Conservation (phyloP, 2,888 invertebrate species). For the Drosophila sordidula region DNA sequence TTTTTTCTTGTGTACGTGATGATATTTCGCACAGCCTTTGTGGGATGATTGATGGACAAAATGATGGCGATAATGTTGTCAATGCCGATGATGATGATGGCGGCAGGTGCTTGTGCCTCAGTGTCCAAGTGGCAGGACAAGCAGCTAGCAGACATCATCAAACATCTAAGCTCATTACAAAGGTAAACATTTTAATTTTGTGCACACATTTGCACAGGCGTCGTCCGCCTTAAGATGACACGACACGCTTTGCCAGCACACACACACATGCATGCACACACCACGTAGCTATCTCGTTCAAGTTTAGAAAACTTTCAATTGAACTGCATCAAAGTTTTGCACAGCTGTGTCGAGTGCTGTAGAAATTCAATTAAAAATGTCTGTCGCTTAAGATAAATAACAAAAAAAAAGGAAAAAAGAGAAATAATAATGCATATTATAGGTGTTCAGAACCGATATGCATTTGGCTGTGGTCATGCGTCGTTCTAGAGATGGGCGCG, state of each 20-base stretch:
- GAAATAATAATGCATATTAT: neutral
- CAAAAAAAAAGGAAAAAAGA: neutral
- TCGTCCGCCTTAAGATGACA: neutral
- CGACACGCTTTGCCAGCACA: neutral
- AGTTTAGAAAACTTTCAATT: slow-evolving; percentile 16
- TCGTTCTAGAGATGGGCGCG: too few relatives aligned
- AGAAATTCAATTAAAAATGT: slow-evolving; percentile 36
- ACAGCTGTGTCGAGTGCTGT: neutral
- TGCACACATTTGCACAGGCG: slow-evolving; percentile 46
- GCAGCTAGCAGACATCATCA: slow-evolving; percentile 14
- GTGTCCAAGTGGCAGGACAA: neutral
- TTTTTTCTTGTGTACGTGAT: neutral
- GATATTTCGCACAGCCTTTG: slow-evolving; percentile 1
- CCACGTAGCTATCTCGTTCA: neutral
- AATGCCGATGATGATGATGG: slow-evolving; percentile 16
- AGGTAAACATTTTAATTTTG: slow-evolving; percentile 54
- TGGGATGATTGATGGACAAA: slow-evolving; percentile 46
- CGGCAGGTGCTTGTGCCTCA: slow-evolving; percentile 4
- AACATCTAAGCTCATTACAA: slow-evolving; percentile 50
- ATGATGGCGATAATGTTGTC: slow-evolving; percentile 1
- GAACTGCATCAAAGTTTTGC: slow-evolving; percentile 11
- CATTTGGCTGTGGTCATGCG: neutral
- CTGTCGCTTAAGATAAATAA: slow-evolving; percentile 7
- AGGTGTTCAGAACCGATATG: neutral
- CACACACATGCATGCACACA: neutral